Conservation (phyloP, 2,113 vertebrate genomes). For the Hyaena hyaena region DNA sequence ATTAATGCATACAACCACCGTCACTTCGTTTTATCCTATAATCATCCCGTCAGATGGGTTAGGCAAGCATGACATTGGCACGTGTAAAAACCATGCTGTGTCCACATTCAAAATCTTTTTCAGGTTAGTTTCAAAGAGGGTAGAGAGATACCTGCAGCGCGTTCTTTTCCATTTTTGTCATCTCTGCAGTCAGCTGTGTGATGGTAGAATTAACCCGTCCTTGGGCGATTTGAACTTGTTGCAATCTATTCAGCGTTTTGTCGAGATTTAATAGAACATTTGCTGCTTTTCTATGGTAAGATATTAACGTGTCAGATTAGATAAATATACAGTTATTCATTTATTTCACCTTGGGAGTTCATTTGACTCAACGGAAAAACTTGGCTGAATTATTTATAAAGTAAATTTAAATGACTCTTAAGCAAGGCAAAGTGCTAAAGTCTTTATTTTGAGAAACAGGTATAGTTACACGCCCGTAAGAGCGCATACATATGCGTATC, state of each 20-base stretch:
- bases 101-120: not conserved
- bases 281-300: constrained; percentile 86
- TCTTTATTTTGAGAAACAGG: constrained; percentile 42
- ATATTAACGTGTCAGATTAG: constrained; percentile 63
- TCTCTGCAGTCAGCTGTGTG: constrained; percentile 76
- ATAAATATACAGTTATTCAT: constrained; percentile 57
- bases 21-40: not conserved
- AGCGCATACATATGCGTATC: not conserved
- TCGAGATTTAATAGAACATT: constrained; percentile 79
- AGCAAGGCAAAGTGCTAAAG: constrained; percentile 6
- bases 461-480: not conserved
- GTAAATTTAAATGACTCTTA: constrained; percentile 55
- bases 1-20: not conserved
- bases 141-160: constrained; percentile 84
- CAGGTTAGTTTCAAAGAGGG: constrained; percentile 54
- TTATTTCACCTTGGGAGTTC: constrained; percentile 49
- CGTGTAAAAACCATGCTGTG: not conserved
- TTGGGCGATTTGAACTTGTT: constrained; percentile 83
- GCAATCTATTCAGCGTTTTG: constrained; percentile 82
- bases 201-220: constrained; percentile 78
- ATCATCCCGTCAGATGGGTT: not conserved
- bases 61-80: not conserved
- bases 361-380: not conserved
- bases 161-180: constrained; percentile 68
- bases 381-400: constrained; percentile 61